Evolutionary conservation across 2,797 vertebrate genomes (phyloP), one percentile per base, ranked within the genome.

Genomic region (Crenichthys baileyi): DNA sequence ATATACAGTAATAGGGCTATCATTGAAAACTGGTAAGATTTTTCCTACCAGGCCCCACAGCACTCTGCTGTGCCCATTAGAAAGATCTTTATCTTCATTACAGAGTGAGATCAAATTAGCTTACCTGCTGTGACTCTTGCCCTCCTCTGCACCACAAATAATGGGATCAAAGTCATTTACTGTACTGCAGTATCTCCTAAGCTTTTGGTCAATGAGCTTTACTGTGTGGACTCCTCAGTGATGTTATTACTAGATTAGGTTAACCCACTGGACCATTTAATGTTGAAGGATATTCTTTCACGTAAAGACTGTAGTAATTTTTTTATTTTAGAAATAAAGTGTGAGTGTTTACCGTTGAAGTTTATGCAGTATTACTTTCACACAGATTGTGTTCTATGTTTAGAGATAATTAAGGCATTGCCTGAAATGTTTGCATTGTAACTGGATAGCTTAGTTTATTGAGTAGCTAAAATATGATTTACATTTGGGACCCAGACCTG

Each of bases 31-130:
- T 76, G 41, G 87, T 91, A 89, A 41, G 78, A 78, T 63, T 76
- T 79, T 48, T 73, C 79, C 82, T 86, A 86, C 89, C 76, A 82
- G 84, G 75, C 77, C 41, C 72, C 78, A 75, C 81, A 83, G 85
- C 87, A 89, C 89, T 78, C 86, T 80, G 55, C 86, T 77, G 76
- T 51, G 79, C 72, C 90, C 83, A 80, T 93, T 91, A 91, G 77
- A 78, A 53, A 80, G 75, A 77, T 94, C 79, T 90, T 89, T 86
- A 86, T 91, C 87, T 86, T 92, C 87, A 88, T 94, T 93, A 89
- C 78, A 84, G 56, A 80, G 74, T 88, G 82, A 88, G 89, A 93
- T 91, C 84, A 89, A 89, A 92, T 92, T 85, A 87, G 87, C 84
- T 89, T 89, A 87, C 88, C 87, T 88, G 87, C 83, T 88, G 88